Percentiles rank a stretch among this genome's conserved stretches.
These are phyloP conservation scores for Dusona sp. DNA, from an alignment of 2,888 invertebrate species.

Conservation along the genomic window DNA sequence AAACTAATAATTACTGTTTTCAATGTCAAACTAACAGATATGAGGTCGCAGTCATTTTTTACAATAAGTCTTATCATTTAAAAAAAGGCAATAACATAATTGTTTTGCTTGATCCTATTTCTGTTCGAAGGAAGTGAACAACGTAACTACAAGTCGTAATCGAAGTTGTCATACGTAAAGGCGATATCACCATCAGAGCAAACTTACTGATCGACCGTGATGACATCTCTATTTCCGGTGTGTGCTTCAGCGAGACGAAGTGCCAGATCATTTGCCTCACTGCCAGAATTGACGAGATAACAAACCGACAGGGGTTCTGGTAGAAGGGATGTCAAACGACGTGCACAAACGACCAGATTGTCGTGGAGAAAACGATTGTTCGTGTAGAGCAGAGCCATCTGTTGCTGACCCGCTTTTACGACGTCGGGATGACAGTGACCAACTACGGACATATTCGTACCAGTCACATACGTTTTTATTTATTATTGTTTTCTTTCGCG, in stretches of 20 bases:
- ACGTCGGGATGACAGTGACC: conserved; percentile 99
- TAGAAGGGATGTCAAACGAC: conserved; percentile 92
- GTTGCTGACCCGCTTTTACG: conserved; percentile 94
- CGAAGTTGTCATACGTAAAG: not conserved
- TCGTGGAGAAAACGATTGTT: conserved; percentile 99
- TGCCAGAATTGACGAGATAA: conserved; percentile 99
- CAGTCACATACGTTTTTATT: not conserved
- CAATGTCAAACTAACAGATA: not conserved
- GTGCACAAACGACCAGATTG: conserved; percentile 96
- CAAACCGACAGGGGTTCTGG: conserved; percentile 95
- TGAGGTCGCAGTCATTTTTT: not conserved
- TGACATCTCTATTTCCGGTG: conserved; percentile 95
- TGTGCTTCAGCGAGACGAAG: conserved; percentile 95
- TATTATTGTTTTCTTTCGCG: not conserved
- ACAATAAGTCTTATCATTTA: not conserved
- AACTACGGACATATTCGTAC: conserved; percentile 88
- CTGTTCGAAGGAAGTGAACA: not conserved
- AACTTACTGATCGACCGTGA: conserved; percentile 98
- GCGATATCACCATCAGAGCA: not conserved
- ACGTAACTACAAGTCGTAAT: not conserved
- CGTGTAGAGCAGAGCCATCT: conserved; percentile 96
- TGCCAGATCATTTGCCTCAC: conserved; percentile 99
- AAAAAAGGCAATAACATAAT: no score
- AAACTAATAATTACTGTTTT: not conserved
- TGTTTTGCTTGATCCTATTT: not conserved